Conservation (phyloP, 2,113 vertebrate genomes). For the Pundamilia nyererei region DNA sequence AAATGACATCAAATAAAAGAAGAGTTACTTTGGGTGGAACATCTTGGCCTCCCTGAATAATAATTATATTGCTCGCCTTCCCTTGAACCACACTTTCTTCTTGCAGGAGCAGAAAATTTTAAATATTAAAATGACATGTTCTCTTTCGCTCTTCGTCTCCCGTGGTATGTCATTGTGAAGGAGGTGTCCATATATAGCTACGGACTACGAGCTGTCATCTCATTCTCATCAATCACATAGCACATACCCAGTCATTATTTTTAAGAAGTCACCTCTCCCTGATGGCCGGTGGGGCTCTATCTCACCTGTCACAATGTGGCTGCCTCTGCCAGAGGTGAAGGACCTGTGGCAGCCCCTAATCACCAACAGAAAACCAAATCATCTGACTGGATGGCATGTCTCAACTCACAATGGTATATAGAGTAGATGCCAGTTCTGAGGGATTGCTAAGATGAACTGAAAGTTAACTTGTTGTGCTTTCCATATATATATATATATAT, state of each 20-base stretch:
- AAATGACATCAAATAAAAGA: background rate
- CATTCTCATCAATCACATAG: constrained; percentile 53
- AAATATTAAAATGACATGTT: constrained; percentile 33
- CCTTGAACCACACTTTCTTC: background rate
- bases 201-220: constrained; percentile 15
- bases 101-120: background rate
- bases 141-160: background rate
- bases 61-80: background rate
- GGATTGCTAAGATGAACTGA: background rate
- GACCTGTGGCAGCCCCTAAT: constrained; percentile 32
- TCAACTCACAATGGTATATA: background rate
- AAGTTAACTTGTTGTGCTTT: background rate
- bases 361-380: constrained; percentile 8
- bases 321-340: background rate
- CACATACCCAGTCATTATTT: constrained; percentile 50
- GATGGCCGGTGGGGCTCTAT: constrained; percentile 5
- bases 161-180: background rate
- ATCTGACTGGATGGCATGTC: background rate
- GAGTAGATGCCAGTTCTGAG: background rate
- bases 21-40: background rate
- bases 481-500: background rate
- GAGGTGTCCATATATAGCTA: constrained; percentile 37
- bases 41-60: constrained; percentile 3
- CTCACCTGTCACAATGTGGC: constrained; percentile 35
- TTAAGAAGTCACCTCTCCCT: constrained; percentile 37